Evolutionary conservation across 2,888 invertebrate genomes (phyloP), one percentile per base, ranked within the genome.

Genomic region (Eumacrocentrus americanus): DNA sequence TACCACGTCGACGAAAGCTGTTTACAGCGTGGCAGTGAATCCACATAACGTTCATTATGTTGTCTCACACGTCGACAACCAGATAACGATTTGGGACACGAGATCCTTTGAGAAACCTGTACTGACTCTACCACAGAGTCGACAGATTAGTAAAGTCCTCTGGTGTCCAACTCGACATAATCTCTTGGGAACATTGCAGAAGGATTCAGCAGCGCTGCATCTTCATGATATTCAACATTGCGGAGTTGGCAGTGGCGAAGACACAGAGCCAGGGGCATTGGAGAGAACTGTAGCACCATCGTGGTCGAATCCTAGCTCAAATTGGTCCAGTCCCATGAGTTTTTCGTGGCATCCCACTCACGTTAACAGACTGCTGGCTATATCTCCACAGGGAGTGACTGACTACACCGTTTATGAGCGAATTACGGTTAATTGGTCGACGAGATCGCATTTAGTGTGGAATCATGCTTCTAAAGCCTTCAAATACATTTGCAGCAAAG

Each of bases 91-190:
- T 60, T 97, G 96, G 96, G 97, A 97, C 81, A 86, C 90, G 48
- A 84, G 96, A 58, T 89, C 89, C 73, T 90, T 95, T 75, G 92
- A 94, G 69, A 90, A 92, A 73, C 94, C 96, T 0, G 85, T 92
- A 65, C 83, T 92, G 23, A 87, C 89, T 9, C 82, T 94, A 61
- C 86, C 87, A 50, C 90, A 89, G 72, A 80, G 82, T 29, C 89
- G 89, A 74, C 87, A 88, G 58, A 84, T 94, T 56, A 84, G 87
- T 11, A 91, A 90, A 81, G 85, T 95, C 52, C 85, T 87, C 62
- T 96, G 96, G 96, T 94, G 95, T 76, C 94, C 95, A 2, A 94
- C 94, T 20, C 88, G 91, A 87, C 89, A 84, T 60, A 94, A 93
- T 79, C 82, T 95, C 54, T 82, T 97, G 47, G 89, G 93, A 18